phyloP scores from a whole-genome alignment of 2,797 vertebrate species.

The Danio choprae region DNA sequence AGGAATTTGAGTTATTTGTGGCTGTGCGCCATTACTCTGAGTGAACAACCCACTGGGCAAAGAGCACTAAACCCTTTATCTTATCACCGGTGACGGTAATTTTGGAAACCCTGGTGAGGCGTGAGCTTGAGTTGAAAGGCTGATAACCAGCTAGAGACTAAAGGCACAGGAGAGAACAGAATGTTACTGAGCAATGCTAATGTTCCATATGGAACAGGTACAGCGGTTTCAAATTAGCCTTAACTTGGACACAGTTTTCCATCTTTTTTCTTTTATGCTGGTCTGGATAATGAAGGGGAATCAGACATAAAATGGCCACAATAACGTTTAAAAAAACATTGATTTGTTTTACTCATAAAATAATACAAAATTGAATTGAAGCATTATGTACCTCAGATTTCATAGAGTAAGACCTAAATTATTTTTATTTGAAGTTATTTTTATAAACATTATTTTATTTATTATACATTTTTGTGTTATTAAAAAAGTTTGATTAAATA shows the following conservation, averaged over 20 bases:
- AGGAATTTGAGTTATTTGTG: constrained; percentile 55
- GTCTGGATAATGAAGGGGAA: too few relatives aligned
- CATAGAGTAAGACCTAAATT: too few relatives aligned
- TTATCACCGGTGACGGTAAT: constrained; percentile 37
- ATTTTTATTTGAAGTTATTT: too few relatives aligned
- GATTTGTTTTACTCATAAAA: too few relatives aligned
- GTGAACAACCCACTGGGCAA: constrained; percentile 40
- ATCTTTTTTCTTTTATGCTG: not conserved
- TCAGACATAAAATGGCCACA: too few relatives aligned
- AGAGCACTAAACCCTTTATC: constrained; percentile 45
- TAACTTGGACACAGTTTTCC: not conserved
- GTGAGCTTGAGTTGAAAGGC: constrained; percentile 1
- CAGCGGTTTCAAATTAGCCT: not conserved
- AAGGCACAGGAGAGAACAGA: not conserved
- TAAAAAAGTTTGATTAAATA: too few relatives aligned
- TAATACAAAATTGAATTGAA: too few relatives aligned
- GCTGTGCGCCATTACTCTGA: constrained; percentile 29
- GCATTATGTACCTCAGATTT: too few relatives aligned
- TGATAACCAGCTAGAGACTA: constrained; percentile 13
- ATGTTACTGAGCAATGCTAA: not conserved
- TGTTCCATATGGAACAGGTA: not conserved
- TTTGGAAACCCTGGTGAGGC: constrained; percentile 30
- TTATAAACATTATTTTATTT: too few relatives aligned
- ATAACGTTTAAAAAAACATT: too few relatives aligned
- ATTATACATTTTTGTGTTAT: too few relatives aligned